These are phyloP conservation scores for Onychomys arenicola DNA, from an alignment of 2,797 vertebrate species.

Conservation along the genomic window DNA sequence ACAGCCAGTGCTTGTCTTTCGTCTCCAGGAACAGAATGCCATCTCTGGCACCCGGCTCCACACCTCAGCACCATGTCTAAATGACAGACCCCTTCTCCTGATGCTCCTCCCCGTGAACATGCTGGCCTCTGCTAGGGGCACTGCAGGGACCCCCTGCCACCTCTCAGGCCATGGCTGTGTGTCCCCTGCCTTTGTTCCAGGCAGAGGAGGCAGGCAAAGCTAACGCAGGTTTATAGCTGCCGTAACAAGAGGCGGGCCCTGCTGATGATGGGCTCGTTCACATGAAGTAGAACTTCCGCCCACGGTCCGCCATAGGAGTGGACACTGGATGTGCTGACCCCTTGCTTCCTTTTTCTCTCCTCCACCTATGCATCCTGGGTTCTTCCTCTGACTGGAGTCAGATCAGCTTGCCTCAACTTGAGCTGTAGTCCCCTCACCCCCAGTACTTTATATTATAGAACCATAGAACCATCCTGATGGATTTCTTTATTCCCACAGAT, in stretches of 20 bases:
- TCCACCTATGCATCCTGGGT: neutral
- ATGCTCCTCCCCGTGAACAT: neutral
- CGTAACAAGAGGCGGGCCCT: neutral
- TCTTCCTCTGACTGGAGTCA: neutral
- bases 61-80: neutral
- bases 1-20: neutral
- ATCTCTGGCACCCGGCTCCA: neutral
- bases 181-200: neutral
- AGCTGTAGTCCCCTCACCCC: neutral
- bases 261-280: no score
- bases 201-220: neutral
- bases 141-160: neutral
- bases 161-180: neutral
- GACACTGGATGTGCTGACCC: neutral
- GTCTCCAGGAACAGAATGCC: neutral
- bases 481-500: neutral
- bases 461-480: neutral
- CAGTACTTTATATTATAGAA: neutral
- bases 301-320: neutral
- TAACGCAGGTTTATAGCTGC: neutral
- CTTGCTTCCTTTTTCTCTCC: neutral
- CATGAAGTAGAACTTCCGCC: neutral
- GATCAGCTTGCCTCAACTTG: neutral
- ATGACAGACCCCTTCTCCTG: neutral
- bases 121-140: neutral